Conservation (phyloP, 2,797 vertebrate species). For the Vultur gryphus region DNA sequence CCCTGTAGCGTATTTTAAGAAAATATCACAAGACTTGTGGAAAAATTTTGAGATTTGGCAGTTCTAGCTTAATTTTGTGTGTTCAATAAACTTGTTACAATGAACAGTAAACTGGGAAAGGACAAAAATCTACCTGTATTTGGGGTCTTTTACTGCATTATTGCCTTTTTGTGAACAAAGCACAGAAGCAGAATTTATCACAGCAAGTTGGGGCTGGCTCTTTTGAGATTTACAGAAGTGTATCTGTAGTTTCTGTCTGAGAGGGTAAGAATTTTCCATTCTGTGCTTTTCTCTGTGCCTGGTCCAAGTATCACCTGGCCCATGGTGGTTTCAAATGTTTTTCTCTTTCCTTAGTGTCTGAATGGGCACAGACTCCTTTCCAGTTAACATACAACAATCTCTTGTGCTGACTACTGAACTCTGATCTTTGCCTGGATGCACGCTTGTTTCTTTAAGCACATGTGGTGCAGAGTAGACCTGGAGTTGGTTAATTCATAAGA, state of each 20-base stretch:
- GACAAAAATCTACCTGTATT: neutral
- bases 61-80: neutral
- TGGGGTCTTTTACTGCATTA: neutral
- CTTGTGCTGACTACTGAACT: slow-evolving; percentile 10
- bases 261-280: neutral
- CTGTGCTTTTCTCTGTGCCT: neutral
- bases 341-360: neutral
- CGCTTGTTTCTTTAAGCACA: slow-evolving; percentile 24
- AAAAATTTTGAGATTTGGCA: neutral
- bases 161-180: neutral
- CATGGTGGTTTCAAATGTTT: neutral
- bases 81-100: neutral
- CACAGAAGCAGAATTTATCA: neutral
- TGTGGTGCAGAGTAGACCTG: slow-evolving; percentile 13
- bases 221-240: neutral
- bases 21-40: neutral
- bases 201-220: neutral
- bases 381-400: slow-evolving; percentile 34
- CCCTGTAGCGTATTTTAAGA: neutral
- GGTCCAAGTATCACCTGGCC: neutral
- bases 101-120: neutral
- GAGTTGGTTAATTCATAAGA: slow-evolving; percentile 57
- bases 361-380: neutral
- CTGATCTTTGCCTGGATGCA: slow-evolving; percentile 14
- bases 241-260: neutral